These are phyloP conservation scores for Marmota flaviventris DNA, from an alignment of 2,113 vertebrate species.

Conservation along the genomic window DNA sequence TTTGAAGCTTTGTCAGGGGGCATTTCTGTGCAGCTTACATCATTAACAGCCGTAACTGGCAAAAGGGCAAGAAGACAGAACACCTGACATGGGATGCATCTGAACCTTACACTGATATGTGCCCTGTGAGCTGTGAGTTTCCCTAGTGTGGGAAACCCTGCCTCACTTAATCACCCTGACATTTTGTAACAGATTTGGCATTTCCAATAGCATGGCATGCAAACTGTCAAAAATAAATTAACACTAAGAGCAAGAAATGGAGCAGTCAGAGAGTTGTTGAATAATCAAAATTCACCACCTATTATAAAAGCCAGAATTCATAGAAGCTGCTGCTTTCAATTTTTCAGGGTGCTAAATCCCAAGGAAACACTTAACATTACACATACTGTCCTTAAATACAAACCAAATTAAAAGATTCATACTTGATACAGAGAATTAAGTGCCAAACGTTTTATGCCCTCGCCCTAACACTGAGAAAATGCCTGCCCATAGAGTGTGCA, in stretches of 20 bases:
- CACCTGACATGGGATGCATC: background rate
- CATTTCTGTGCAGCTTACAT: background rate
- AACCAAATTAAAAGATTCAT: background rate
- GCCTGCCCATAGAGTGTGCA: background rate
- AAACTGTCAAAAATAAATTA: slow-evolving; percentile 30
- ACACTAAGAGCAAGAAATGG: background rate
- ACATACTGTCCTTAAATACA: background rate
- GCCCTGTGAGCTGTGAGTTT: background rate
- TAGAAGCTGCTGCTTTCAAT: background rate
- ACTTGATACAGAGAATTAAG: background rate
- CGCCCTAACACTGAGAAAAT: slow-evolving; percentile 4
- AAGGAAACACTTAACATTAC: background rate
- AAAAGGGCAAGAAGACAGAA: background rate
- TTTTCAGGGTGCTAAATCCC: background rate
- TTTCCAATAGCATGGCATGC: slow-evolving; percentile 25
- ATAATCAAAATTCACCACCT: background rate
- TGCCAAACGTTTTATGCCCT: background rate
- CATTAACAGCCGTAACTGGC: background rate
- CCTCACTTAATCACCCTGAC: slow-evolving; percentile 41
- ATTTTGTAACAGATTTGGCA: background rate
- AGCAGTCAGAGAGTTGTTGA: background rate
- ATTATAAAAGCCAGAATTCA: slow-evolving; percentile 38
- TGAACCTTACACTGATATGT: background rate
- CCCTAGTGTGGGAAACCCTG: background rate
- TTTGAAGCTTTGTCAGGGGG: background rate